Percentiles rank a stretch among this genome's conserved stretches.
phyloP scores from a whole-genome alignment of 2,888 invertebrate species.

The Bugulina stolonifera region DNA sequence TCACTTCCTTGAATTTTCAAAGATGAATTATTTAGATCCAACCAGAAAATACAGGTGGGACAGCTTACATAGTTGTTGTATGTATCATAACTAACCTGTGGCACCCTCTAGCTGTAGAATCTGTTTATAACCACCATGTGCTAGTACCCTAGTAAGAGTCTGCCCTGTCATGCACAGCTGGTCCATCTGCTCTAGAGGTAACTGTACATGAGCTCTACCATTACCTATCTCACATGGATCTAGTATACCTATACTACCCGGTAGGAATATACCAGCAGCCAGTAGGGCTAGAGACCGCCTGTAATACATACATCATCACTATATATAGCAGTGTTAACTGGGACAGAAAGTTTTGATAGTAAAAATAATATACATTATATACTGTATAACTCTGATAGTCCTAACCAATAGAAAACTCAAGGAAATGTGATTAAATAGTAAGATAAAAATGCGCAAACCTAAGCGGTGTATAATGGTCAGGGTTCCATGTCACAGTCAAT shows the following conservation, averaged over 20 bases:
- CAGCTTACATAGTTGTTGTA: neutral
- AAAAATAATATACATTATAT: too few relatives aligned
- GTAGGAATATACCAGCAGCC: conserved; percentile 87
- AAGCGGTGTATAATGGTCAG: too few relatives aligned
- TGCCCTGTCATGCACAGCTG: conserved; percentile 88
- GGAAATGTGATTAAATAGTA: too few relatives aligned
- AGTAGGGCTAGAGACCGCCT: conserved; percentile 81
- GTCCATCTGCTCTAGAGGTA: conserved; percentile 59
- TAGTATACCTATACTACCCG: conserved; percentile 72
- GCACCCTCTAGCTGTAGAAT: conserved; percentile 66
- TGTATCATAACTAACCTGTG: conserved; percentile 52
- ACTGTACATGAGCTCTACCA: conserved; percentile 50
- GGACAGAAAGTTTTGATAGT: too few relatives aligned
- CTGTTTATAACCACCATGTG: conserved; percentile 85
- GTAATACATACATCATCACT: too few relatives aligned
- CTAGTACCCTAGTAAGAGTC: conserved; percentile 77
- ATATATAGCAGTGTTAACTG: too few relatives aligned
- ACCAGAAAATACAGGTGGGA: neutral
- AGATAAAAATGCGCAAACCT: too few relatives aligned
- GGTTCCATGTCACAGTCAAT: too few relatives aligned
- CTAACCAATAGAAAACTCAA: too few relatives aligned
- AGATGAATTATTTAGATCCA: too few relatives aligned
- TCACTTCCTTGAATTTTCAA: too few relatives aligned
- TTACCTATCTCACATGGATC: conserved; percentile 74
- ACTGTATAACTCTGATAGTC: too few relatives aligned